These are phyloP conservation scores for Dendrocincla tyrannina DNA, from an alignment of 2,797 vertebrate genomes.

Conservation along the genomic window DNA sequence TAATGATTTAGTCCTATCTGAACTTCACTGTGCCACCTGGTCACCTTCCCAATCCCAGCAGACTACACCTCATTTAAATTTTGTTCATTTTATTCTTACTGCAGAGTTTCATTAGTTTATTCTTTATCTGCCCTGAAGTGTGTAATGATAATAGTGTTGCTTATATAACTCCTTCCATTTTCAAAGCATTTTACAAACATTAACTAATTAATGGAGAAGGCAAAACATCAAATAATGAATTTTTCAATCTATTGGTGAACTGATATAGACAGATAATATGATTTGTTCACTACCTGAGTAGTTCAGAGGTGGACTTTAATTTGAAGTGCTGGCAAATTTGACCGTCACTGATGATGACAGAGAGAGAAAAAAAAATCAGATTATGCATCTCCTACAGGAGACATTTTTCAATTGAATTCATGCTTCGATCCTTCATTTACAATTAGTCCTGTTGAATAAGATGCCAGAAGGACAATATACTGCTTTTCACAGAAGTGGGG, in stretches of 20 bases:
- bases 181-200: conserved; percentile 50
- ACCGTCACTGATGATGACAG: background rate
- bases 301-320: conserved; percentile 21
- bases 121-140: conserved; percentile 33
- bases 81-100: conserved; percentile 5
- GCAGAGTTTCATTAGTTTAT: conserved; percentile 22
- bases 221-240: conserved; percentile 19
- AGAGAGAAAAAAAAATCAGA: background rate
- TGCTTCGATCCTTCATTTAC: conserved; percentile 14
- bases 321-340: conserved; percentile 11
- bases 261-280: conserved; percentile 7
- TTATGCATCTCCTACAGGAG: background rate
- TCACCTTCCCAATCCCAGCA: background rate
- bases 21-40: background rate
- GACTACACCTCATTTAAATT: conserved; percentile 33
- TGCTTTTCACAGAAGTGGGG: conserved; percentile 28
- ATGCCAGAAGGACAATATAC: conserved; percentile 22
- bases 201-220: conserved; percentile 55
- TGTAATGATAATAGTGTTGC: background rate
- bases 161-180: conserved; percentile 16
- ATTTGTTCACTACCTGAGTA: conserved; percentile 22
- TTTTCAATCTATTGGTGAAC: background rate
- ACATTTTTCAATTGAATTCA: conserved; percentile 14
- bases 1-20: background rate
- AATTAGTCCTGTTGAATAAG: conserved; percentile 28